These are phyloP conservation scores for Tor tambroides DNA, from an alignment of 2,113 vertebrate genomes.

Conservation along the genomic window DNA sequence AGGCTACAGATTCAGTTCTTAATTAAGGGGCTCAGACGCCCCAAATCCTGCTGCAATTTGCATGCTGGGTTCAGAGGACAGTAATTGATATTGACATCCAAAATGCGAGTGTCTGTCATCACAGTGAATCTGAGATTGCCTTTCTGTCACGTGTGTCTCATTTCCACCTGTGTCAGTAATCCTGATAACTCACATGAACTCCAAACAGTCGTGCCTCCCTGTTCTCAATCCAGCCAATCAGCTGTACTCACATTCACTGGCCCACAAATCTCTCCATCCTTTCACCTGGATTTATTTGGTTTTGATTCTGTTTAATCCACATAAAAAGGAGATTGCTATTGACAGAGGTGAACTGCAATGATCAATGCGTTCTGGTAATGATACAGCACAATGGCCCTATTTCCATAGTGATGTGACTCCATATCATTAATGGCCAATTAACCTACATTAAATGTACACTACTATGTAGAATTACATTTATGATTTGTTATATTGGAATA, in stretches of 20 bases:
- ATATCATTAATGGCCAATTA: neutral
- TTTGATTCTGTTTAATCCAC: constrained; percentile 31
- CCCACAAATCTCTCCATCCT: constrained; percentile 8
- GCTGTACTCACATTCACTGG: neutral
- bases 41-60: neutral
- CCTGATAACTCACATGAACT: constrained; percentile 11
- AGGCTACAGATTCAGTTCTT: neutral
- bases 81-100: neutral
- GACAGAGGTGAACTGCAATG: neutral
- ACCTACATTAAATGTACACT: neutral
- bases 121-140: neutral
- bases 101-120: neutral
- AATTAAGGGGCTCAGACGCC: neutral
- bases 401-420: neutral
- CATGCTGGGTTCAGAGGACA: neutral
- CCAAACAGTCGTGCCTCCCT: neutral
- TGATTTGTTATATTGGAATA: neutral
- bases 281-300: constrained; percentile 31
- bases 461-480: neutral
- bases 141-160: constrained; percentile 18
- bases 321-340: constrained; percentile 15
- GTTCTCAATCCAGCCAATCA: constrained; percentile 42
- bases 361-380: neutral
- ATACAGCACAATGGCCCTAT: neutral
- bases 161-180: constrained; percentile 36